Evolutionary conservation across 2,797 vertebrate species (phyloP).

Genomic region (Falco columbarius): DNA sequence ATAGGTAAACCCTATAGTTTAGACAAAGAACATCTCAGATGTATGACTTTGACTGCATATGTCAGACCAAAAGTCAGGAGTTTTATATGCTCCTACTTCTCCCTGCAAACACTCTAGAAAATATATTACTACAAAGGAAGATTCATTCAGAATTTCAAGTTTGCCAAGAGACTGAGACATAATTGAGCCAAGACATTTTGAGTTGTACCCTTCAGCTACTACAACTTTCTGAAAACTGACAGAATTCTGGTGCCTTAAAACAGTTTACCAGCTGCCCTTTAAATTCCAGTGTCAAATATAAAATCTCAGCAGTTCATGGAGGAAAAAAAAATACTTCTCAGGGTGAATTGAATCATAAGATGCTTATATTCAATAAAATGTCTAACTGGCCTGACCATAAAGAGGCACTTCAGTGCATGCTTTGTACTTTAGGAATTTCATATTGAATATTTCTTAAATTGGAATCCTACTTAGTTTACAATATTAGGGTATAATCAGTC

Average conservation of each 20-base stretch:
- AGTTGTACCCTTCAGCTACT: background rate
- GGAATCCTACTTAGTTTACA: background rate
- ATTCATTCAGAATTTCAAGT: background rate
- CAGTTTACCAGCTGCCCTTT: background rate
- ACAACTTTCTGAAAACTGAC: background rate
- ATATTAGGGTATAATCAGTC: constrained; percentile 31
- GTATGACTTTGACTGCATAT: background rate
- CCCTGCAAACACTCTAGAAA: background rate
- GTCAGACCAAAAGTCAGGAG: background rate
- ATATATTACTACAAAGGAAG: background rate
- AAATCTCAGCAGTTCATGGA: background rate
- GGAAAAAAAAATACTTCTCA: background rate
- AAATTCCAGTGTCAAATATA: background rate
- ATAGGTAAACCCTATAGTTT: background rate
- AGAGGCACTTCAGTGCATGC: background rate
- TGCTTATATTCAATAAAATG: constrained; percentile 37
- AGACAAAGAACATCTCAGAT: background rate
- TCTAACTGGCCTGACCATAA: constrained; percentile 48
- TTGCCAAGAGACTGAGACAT: background rate
- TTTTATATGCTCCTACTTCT: background rate
- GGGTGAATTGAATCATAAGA: background rate
- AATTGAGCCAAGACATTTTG: background rate
- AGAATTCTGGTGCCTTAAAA: background rate
- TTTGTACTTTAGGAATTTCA: constrained; percentile 31
- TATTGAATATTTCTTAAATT: constrained; percentile 51